Conservation (phyloP, 2,113 vertebrate genomes). For the Leptodactylus fuscus region DNA sequence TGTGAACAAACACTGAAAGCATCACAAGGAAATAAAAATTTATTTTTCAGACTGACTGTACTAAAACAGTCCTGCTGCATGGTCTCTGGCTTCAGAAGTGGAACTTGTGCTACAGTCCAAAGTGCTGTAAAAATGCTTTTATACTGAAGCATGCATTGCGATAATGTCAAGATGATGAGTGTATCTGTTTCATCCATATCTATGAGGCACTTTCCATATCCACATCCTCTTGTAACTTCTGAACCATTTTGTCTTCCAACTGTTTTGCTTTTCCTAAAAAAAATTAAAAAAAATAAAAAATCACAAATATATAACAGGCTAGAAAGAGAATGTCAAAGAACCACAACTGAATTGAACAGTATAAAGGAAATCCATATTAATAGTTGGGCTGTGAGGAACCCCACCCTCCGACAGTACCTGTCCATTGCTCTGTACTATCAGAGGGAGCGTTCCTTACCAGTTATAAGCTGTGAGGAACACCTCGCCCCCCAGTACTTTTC, state of each 20-base stretch:
- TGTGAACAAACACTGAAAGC: background rate
- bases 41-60: conserved; percentile 34
- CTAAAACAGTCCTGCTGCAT: background rate
- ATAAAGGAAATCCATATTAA: no score
- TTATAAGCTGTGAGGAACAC: no score
- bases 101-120: conserved; percentile 15
- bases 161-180: background rate
- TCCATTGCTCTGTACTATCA: no score
- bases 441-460: no score
- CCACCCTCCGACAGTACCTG: no score
- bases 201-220: conserved; percentile 84
- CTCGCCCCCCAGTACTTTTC: no score
- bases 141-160: background rate
- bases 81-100: conserved; percentile 5
- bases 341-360: no score
- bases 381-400: no score
- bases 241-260: conserved; percentile 96
- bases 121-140: conserved; percentile 1
- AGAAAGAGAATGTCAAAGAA: background rate
- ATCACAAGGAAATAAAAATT: conserved; percentile 21
- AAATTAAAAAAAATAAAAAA: conserved; percentile 63
- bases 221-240: conserved; percentile 88
- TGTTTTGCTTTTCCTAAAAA: conserved; percentile 84
- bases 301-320: background rate
- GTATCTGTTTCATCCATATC: conserved; percentile 57